phyloP scores from a whole-genome alignment of 2,888 invertebrate species.

The Drosophila differens region DNA sequence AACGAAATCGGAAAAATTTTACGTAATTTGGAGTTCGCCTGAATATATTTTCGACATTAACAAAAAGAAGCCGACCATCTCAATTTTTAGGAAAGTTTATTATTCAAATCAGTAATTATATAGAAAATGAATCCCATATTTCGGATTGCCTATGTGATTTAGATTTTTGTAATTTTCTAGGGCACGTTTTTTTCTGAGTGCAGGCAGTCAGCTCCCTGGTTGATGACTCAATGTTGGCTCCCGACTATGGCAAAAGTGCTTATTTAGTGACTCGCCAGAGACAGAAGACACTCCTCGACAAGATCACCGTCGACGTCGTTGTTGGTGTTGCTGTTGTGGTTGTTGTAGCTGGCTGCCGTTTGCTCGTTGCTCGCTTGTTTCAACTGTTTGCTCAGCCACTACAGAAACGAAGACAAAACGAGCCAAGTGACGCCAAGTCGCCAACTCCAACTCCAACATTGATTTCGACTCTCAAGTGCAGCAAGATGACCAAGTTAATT shows the following conservation, averaged over 20 bases:
- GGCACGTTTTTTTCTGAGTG: neutral
- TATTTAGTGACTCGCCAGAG: constrained; percentile 76
- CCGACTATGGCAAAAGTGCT: constrained; percentile 63
- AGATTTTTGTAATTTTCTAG: neutral
- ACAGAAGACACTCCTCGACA: constrained; percentile 56
- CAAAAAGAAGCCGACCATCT: neutral
- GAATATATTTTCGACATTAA: neutral
- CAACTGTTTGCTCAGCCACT: constrained; percentile 76
- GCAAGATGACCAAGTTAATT: constrained; percentile 80
- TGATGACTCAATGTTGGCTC: constrained; percentile 78
- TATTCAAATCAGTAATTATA: neutral
- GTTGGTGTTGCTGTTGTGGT: constrained; percentile 9
- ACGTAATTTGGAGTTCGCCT: rapidly evolving
- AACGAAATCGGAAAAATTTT: rapidly evolving
- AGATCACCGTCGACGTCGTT: constrained; percentile 44
- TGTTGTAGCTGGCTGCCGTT: constrained; percentile 67
- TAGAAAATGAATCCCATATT: neutral
- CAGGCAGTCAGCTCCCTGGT: constrained; percentile 29
- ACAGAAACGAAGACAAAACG: constrained; percentile 59
- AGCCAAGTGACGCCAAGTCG: constrained; percentile 65
- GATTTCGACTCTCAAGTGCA: constrained; percentile 62
- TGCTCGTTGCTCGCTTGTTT: constrained; percentile 51
- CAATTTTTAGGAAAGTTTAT: neutral
- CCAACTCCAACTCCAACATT: constrained; percentile 27
- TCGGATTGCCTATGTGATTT: neutral